A percentile compares a stretch with the other conserved stretches of the same genome.
These are phyloP conservation scores for Chionodraco myersi DNA, from an alignment of 2,113 vertebrate genomes.

Conservation along the genomic window DNA sequence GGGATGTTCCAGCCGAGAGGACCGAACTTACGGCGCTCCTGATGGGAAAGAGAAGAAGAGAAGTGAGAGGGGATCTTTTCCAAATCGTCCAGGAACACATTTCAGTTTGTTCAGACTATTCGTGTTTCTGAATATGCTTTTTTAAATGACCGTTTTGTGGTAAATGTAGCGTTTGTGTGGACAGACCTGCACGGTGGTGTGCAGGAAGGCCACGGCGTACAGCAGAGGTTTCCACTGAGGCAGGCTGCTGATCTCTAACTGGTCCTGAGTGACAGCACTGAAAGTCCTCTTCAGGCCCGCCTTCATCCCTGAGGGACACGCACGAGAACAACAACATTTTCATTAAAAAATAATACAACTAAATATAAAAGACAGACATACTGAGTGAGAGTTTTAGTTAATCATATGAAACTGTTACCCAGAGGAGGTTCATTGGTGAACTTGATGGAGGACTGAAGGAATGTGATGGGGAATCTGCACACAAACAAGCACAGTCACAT, in stretches of 20 bases:
- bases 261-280: conserved; percentile 84
- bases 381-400: too few species aligned
- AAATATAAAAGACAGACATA: too few species aligned
- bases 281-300: conserved; percentile 88
- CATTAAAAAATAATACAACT: background rate
- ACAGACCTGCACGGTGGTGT: conserved; percentile 85
- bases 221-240: conserved; percentile 88
- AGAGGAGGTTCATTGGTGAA: conserved; percentile 91
- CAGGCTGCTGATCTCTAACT: conserved; percentile 85
- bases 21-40: conserved; percentile 90
- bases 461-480: conserved; percentile 86
- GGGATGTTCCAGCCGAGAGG: conserved; percentile 91
- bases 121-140: too few species aligned
- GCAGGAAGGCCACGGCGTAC: conserved; percentile 88
- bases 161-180: too few species aligned
- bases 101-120: too few species aligned
- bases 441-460: conserved; percentile 89
- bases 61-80: background rate
- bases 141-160: too few species aligned
- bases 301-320: conserved; percentile 83
- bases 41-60: background rate
- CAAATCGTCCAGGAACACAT: too few species aligned
- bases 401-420: conserved; percentile 67
- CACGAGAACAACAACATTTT: background rate
- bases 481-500: conserved; percentile 28